These are phyloP conservation scores for Fragum whitleyi DNA, from an alignment of 2,888 invertebrate genomes.

Conservation along the genomic window DNA sequence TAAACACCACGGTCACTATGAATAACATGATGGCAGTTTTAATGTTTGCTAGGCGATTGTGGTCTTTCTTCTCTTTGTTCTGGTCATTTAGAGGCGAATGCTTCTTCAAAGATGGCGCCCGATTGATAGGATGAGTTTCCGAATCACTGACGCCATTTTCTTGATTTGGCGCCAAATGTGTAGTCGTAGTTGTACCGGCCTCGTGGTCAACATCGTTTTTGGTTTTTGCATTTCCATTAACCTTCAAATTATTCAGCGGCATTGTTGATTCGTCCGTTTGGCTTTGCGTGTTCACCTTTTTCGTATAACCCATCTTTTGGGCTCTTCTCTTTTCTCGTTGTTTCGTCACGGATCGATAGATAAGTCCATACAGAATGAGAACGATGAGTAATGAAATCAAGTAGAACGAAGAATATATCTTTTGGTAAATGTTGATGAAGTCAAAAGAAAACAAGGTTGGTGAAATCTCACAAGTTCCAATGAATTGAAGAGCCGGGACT, in stretches of 20 bases:
- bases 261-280: constrained; percentile 62
- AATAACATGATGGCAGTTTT: constrained; percentile 84
- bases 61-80: constrained; percentile 63
- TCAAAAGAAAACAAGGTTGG: constrained; percentile 66
- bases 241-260: constrained; percentile 26
- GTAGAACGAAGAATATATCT: constrained; percentile 80
- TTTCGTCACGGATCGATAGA: constrained; percentile 77
- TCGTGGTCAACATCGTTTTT: constrained; percentile 53
- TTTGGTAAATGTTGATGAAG: constrained; percentile 79
- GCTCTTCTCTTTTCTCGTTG: constrained; percentile 65
- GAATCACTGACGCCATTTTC: constrained; percentile 58
- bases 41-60: constrained; percentile 77
- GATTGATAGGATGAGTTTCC: constrained; percentile 44
- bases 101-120: constrained; percentile 36
- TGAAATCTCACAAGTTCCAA: constrained; percentile 74
- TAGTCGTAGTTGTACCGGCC: constrained; percentile 47
- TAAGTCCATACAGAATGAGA: constrained; percentile 79
- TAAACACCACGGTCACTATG: constrained; percentile 83
- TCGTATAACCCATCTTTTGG: constrained; percentile 54
- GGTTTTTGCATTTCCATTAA: constrained; percentile 10
- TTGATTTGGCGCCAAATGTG: constrained; percentile 63
- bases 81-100: constrained; percentile 12
- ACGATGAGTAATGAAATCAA: constrained; percentile 82
- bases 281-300: constrained; percentile 57
- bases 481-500: constrained; percentile 41